phyloP scores from a whole-genome alignment of 1,140 invertebrate species.

The Zaprionus capensis region DNA sequence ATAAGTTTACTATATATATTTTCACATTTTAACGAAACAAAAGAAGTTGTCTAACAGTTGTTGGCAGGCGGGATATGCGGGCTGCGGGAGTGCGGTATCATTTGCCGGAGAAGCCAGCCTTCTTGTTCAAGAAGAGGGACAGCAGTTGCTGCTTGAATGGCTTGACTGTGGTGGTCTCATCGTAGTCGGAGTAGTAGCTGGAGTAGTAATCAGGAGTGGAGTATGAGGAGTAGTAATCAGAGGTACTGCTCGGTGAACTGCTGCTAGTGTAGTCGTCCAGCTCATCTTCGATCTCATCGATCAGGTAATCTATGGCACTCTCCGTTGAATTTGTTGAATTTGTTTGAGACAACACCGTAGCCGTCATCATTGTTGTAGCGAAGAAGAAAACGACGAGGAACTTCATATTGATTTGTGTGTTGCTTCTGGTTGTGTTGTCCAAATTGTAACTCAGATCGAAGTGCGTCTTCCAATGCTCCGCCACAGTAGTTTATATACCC shows the following conservation, averaged over 20 bases:
- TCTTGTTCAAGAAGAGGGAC: slow-evolving; percentile 74
- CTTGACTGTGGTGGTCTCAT: slow-evolving; percentile 45
- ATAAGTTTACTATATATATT: slow-evolving; percentile 36
- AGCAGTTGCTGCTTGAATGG: slow-evolving; percentile 71
- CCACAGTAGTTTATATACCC: slow-evolving; percentile 56
- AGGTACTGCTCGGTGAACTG: slow-evolving; percentile 22
- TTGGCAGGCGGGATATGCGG: slow-evolving; percentile 18
- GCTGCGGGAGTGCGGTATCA: neutral
- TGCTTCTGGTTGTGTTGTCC: slow-evolving; percentile 1
- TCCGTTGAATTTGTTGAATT: neutral
- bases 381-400: slow-evolving; percentile 50
- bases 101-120: slow-evolving; percentile 27
- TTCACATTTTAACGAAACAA: slow-evolving; percentile 59
- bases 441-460: slow-evolving; percentile 49
- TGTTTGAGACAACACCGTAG: neutral
- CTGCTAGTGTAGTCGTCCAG: neutral
- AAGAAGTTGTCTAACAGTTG: slow-evolving; percentile 12
- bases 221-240: neutral
- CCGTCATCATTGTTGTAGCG: slow-evolving; percentile 29
- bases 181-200: neutral
- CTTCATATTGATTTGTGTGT: slow-evolving; percentile 53
- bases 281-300: neutral
- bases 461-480: slow-evolving; percentile 47
- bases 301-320: neutral
- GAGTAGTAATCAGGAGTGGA: neutral